phyloP scores from a whole-genome alignment of 2,113 vertebrate species.

The Cyanoderma ruficeps region DNA sequence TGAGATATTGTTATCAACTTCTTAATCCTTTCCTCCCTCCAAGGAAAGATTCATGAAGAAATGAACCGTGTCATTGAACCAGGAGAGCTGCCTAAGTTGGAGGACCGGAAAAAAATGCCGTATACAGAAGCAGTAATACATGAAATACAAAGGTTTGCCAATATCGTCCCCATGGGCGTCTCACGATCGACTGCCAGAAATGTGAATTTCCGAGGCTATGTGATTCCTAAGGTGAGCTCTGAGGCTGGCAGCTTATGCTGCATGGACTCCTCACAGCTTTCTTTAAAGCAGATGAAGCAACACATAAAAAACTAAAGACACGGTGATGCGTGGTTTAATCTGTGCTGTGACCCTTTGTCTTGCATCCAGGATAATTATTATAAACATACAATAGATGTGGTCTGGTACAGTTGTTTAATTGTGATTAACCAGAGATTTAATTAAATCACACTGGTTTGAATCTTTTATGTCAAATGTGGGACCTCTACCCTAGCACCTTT shows the following conservation, averaged over 20 bases:
- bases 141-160: conserved; percentile 84
- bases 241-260: neutral
- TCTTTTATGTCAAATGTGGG: neutral
- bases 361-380: neutral
- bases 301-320: neutral
- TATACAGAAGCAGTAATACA: conserved; percentile 87
- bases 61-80: conserved; percentile 57
- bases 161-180: conserved; percentile 71
- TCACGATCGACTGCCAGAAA: conserved; percentile 25
- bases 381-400: neutral
- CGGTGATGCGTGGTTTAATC: fast-evolving
- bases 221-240: conserved; percentile 68
- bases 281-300: neutral
- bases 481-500: neutral
- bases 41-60: conserved; percentile 72
- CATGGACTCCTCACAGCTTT: neutral
- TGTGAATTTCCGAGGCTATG: conserved; percentile 58
- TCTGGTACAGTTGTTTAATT: neutral
- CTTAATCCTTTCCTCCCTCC: conserved; percentile 21
- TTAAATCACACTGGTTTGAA: neutral
- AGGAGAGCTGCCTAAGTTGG: conserved; percentile 56
- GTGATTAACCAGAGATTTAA: neutral
- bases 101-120: conserved; percentile 73
- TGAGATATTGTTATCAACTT: conserved; percentile 14
- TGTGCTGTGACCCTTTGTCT: neutral